Evolutionary conservation across 2,888 invertebrate species (phyloP).

Genomic region (Agrochola circellaris): DNA sequence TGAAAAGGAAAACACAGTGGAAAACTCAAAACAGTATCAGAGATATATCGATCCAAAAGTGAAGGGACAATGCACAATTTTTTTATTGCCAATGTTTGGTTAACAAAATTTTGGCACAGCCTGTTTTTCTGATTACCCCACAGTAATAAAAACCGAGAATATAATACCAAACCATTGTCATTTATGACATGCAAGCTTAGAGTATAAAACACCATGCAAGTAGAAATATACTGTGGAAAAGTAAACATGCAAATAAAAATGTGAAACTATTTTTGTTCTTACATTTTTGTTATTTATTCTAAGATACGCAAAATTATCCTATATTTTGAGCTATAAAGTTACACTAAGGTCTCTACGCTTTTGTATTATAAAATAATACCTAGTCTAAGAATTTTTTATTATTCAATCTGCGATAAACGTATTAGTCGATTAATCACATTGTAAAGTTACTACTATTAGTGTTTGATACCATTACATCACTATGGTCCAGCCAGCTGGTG

Average conservation of each 20-base stretch:
- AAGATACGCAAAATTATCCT: background rate
- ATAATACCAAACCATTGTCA: constrained; percentile 29
- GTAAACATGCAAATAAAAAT: constrained; percentile 20
- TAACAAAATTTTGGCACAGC: constrained; percentile 6
- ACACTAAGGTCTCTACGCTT: background rate
- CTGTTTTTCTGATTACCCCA: constrained; percentile 16
- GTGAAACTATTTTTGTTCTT: background rate
- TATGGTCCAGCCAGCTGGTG: constrained; percentile 64
- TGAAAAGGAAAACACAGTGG: constrained; percentile 18
- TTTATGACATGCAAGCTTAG: constrained; percentile 28
- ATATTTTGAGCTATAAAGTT: background rate
- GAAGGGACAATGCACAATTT: constrained; percentile 54
- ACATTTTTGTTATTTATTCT: background rate
- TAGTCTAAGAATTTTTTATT: background rate
- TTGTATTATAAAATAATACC: background rate
- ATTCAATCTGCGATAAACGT: background rate
- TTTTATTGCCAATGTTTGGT: constrained; percentile 41
- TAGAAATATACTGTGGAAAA: constrained; percentile 10
- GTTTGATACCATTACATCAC: constrained; percentile 22
- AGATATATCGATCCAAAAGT: constrained; percentile 56
- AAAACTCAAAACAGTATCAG: constrained; percentile 2
- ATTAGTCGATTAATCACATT: constrained; percentile 24
- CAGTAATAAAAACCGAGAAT: constrained; percentile 20
- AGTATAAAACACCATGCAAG: background rate
- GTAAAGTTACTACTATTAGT: background rate